These are phyloP conservation scores for Thumatha senex DNA, from an alignment of 2,888 invertebrate species.

Conservation along the genomic window DNA sequence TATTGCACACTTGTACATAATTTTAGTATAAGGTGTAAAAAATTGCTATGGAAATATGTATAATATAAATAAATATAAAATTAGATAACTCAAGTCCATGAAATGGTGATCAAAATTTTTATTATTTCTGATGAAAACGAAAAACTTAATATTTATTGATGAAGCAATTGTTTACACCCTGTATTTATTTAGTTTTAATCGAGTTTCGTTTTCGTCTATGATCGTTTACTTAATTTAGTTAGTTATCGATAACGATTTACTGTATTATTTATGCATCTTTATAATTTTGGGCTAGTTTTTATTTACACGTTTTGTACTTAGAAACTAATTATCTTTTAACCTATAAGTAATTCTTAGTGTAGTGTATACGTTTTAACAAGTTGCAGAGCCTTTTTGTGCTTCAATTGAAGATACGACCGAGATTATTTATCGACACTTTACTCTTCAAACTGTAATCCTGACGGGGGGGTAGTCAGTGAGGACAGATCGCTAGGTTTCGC, in stretches of 20 bases:
- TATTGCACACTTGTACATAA: constrained; percentile 69
- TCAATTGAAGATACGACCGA: neutral
- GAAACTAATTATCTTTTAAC: neutral
- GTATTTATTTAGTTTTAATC: constrained; percentile 60
- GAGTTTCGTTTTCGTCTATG: constrained; percentile 48
- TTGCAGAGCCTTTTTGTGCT: neutral
- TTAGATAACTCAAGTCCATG: constrained; percentile 47
- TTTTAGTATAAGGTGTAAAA: constrained; percentile 67
- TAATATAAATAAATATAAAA: constrained; percentile 31
- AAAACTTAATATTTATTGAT: constrained; percentile 29
- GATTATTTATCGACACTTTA: neutral
- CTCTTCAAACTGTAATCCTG: no score
- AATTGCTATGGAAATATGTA: constrained; percentile 55
- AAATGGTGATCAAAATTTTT: constrained; percentile 47
- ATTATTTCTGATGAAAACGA: constrained; percentile 20
- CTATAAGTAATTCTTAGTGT: neutral
- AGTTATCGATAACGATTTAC: constrained; percentile 34
- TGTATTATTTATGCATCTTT: constrained; percentile 31
- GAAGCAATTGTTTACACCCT: constrained; percentile 66
- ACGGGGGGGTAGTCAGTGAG: no score
- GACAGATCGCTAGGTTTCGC: no score
- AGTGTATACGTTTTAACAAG: neutral
- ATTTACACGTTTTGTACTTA: neutral
- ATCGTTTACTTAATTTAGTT: constrained; percentile 55
- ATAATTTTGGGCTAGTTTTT: constrained; percentile 32